phyloP scores from a whole-genome alignment of 2,113 vertebrate species.

The Egretta garzetta region DNA sequence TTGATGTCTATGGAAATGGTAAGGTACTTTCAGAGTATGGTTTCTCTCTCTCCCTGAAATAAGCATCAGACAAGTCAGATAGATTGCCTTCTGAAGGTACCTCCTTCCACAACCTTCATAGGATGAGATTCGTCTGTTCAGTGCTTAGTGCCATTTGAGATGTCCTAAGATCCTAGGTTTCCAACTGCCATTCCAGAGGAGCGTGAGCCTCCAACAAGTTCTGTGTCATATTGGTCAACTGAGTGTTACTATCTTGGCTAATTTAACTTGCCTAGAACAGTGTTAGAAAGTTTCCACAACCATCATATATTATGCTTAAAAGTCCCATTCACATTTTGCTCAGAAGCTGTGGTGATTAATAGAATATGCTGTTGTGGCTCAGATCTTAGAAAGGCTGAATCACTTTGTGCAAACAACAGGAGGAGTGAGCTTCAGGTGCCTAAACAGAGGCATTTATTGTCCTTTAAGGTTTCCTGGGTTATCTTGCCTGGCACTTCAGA shows the following conservation, averaged over 20 bases:
- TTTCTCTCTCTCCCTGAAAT: neutral
- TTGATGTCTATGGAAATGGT: neutral
- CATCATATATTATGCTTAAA: neutral
- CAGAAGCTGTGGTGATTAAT: neutral
- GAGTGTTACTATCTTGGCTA: neutral
- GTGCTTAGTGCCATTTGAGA: neutral
- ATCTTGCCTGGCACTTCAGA: neutral
- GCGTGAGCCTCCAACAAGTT: rapidly evolving
- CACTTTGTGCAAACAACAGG: neutral
- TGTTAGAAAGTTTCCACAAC: neutral
- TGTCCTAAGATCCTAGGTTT: neutral
- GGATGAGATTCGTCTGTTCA: rapidly evolving
- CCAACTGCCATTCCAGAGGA: neutral
- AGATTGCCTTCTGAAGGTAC: neutral
- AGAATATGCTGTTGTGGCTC: neutral
- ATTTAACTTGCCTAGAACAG: neutral
- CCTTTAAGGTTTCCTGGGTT: neutral
- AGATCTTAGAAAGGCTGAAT: neutral
- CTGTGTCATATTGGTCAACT: neutral
- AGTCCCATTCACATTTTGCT: neutral
- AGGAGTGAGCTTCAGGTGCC: neutral
- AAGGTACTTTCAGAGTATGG: neutral
- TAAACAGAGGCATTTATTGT: neutral
- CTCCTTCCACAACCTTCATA: neutral
- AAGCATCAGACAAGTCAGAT: neutral